These are phyloP conservation scores for Trichogramma pretiosum DNA, from an alignment of 1,140 invertebrate species.

Conservation along the genomic window DNA sequence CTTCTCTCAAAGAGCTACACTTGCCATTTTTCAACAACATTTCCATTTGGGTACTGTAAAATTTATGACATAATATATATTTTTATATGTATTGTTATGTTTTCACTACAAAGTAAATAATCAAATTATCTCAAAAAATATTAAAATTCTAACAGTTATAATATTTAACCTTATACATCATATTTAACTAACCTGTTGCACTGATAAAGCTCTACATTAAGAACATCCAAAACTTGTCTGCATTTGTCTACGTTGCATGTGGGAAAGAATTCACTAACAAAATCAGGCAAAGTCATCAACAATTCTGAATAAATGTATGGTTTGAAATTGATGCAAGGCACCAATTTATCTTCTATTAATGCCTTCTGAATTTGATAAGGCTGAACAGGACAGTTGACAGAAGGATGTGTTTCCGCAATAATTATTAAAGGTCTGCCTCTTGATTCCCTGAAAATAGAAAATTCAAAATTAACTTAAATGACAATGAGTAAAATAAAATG, in stretches of 20 bases:
- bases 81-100: too few relatives aligned
- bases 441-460: slow-evolving; percentile 29
- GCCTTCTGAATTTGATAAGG: slow-evolving; percentile 66
- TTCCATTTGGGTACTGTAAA: slow-evolving; percentile 61
- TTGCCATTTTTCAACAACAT: slow-evolving; percentile 65
- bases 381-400: slow-evolving; percentile 53
- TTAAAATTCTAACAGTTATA: too few relatives aligned
- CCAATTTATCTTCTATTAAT: slow-evolving; percentile 67
- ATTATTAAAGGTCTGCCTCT: slow-evolving; percentile 49
- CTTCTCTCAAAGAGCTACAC: slow-evolving; percentile 54
- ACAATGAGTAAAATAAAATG: not conserved
- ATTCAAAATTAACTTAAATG: not conserved
- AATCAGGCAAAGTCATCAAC: slow-evolving; percentile 72
- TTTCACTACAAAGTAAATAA: too few relatives aligned
- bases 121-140: too few relatives aligned
- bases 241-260: slow-evolving; percentile 61
- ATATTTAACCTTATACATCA: too few relatives aligned
- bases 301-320: slow-evolving; percentile 70
- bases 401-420: slow-evolving; percentile 51
- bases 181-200: slow-evolving; percentile 69
- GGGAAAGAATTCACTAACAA: slow-evolving; percentile 72
- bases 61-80: too few relatives aligned
- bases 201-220: slow-evolving; percentile 67
- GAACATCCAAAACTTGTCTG: slow-evolving; percentile 67
- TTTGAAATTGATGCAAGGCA: slow-evolving; percentile 79